Base-by-base conservation (phyloP, 2,797 vertebrate species). In the Enoplosus armatus region DNA sequence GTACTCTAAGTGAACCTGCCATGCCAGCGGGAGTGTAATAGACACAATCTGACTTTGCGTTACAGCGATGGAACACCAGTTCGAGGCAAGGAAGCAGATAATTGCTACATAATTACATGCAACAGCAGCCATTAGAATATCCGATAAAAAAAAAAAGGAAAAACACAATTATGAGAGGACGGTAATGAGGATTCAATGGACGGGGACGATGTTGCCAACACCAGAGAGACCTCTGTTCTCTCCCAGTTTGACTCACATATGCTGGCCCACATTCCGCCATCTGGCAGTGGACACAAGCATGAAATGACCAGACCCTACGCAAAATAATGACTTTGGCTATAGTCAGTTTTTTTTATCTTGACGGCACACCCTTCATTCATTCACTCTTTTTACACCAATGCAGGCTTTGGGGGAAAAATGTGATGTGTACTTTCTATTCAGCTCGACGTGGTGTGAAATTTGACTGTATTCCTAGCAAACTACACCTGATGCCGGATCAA, bases 91-190 rank as follows among this genome's bases (percentile, higher is more conserved):
- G 91, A 93, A 92, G 91, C 93, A 92, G 90, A 93, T 95, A 94
- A 94, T 95, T 94, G 90, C 89, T 87, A 79, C 90, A 90, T 94
- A 95, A 94, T 92, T 92, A 93, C 90, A 92, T 92, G 91, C 93
- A 93, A 93, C 93, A 88, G 82, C 82, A 86, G 89, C 89, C 85
- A 91, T 94, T 94, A 91, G 87, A 91, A 93, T 91, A 92, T 92
- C 83, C 75, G 79, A 90, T 89, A 64, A 89, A 88, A 87, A 64
- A 89, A 88, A 87, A 90, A 91, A 82, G 53, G 41, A 72, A 83
- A 87, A 91, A 88, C 85, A 93, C 88, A 92, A 94, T 94, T 91
- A 93, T 87, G 87, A 85, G 77, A 87, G 82, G 85, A 87, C 48
- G 72, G 85, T 93, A 94, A 93, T 93, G 94, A 93, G 93, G 85